Base-by-base conservation (phyloP, 2,113 vertebrate species). In the Coturnix japonica region DNA sequence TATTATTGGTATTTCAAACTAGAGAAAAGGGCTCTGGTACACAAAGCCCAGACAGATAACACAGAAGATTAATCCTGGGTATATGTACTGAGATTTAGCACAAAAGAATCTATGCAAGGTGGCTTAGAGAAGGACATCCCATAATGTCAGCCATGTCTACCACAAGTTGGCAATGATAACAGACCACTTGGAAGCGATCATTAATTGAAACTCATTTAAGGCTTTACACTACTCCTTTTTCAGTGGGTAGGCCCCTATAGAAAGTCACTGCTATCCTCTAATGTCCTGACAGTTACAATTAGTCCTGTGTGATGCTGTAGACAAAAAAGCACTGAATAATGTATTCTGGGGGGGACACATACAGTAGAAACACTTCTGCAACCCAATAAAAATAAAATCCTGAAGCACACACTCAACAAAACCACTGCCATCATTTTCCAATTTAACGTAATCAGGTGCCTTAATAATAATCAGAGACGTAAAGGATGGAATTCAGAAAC, bases 51-150 rank as follows among this genome's bases (percentile, higher is more conserved):
- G 23, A 0, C 6, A 11, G 33, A 3, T 4, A 28, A n/a, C 31
- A 51, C 31, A 31, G 26, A 59, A 69, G 21, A 46, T 21, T 63
- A 17, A 43, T 74, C 33, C 22, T 13, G 57, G 65, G 73, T 57
- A 71, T 31, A 51, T 51, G 0, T 3, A 20, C 0, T 12, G 49
- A 81, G 47, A 47, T 12, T 22, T 16, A 46, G 31, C 73, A 3
- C n/a, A 28, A 46, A 10, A 0, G 1, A 5, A 14, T 25, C 9
- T 3, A 12, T 12, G 61, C 33, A 4, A 20, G 9, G 64, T 3
- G 51, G 21, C 64, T 59, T 5, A 5, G 31, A 54, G 69, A 39
- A 82, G 67, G 43, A 46, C 72, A 41, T 63, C n/a, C 67, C 26
- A 1, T 44, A 51, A 0, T 1, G 19, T 1, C 28, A 47, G 43